Percentiles rank a stretch among this genome's conserved stretches.
phyloP scores from a whole-genome alignment of 92 coral and sea anemone genomes.

The Parazoanthus swiftii region DNA sequence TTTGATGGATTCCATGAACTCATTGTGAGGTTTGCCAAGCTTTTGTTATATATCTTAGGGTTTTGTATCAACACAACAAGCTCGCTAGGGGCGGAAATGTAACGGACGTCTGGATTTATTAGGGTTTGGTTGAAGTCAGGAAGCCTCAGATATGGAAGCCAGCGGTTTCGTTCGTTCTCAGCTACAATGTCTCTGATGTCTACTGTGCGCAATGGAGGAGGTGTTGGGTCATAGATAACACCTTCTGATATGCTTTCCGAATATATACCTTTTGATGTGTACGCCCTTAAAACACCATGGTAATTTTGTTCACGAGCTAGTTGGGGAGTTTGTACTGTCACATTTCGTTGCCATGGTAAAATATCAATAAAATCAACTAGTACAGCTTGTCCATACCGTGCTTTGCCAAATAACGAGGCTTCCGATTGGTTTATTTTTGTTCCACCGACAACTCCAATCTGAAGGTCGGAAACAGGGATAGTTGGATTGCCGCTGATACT shows the following conservation, averaged over 20 bases:
- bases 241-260: slow-evolving; percentile 18
- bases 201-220: slow-evolving; percentile 13
- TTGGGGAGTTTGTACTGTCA: slow-evolving; percentile 25
- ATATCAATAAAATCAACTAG: slow-evolving; percentile 27
- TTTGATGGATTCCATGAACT: not conserved
- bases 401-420: slow-evolving; percentile 19
- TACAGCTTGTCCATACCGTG: slow-evolving; percentile 17
- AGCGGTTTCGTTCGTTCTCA: slow-evolving; percentile 33
- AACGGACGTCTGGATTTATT: slow-evolving; percentile 47
- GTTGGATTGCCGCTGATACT: not conserved
- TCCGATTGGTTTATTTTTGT: not conserved
- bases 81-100: slow-evolving; percentile 59
- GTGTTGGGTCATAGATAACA: slow-evolving; percentile 6
- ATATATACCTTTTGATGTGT: slow-evolving; percentile 12
- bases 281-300: slow-evolving; percentile 14
- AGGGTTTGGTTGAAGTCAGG: slow-evolving; percentile 53
- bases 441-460: slow-evolving; percentile 34
- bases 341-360: slow-evolving; percentile 36
- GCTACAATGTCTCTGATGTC: slow-evolving; percentile 20
- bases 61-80: slow-evolving; percentile 48
- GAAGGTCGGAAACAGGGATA: not conserved
- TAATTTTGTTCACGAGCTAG: slow-evolving; percentile 3
- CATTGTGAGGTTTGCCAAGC: slow-evolving; percentile 3
- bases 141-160: slow-evolving; percentile 62
- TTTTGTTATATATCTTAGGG: not conserved